Conservation (phyloP, 2,888 invertebrate species). For the Luperina testacea region DNA sequence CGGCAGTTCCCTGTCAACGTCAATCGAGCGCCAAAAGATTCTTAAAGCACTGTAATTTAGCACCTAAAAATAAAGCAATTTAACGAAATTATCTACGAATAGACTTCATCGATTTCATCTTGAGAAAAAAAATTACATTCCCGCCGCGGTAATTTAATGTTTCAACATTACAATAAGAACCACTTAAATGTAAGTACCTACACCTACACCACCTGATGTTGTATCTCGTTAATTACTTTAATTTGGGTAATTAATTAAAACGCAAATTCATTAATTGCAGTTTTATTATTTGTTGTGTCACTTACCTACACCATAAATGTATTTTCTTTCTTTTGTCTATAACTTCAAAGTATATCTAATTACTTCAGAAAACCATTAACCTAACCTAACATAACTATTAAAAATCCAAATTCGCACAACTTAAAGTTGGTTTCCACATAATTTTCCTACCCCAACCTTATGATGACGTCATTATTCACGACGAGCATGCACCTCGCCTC, state of each 20-base stretch:
- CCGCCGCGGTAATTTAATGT: neutral
- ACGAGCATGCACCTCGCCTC: conserved; percentile 55
- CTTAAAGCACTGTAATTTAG: neutral
- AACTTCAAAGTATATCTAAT: neutral
- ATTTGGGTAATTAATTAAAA: too few species aligned
- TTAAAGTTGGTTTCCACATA: conserved; percentile 26
- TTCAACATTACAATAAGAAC: neutral
- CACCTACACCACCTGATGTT: too few species aligned
- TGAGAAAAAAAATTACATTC: neutral
- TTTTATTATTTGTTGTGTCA: too few species aligned
- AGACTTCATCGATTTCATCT: too few species aligned
- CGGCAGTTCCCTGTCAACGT: neutral
- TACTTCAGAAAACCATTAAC: neutral
- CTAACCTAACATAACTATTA: neutral
- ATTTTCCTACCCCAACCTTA: conserved; percentile 37
- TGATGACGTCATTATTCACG: conserved; percentile 63
- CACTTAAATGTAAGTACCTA: neutral
- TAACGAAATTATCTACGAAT: neutral
- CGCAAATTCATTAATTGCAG: too few species aligned
- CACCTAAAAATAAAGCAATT: neutral
- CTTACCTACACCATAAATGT: too few species aligned
- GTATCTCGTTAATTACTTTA: too few species aligned
- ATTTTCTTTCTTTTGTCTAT: neutral
- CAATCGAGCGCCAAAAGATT: neutral
- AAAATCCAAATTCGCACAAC: neutral